Conservation (phyloP, 2,888 invertebrate genomes). For the Cheilosia soror region DNA sequence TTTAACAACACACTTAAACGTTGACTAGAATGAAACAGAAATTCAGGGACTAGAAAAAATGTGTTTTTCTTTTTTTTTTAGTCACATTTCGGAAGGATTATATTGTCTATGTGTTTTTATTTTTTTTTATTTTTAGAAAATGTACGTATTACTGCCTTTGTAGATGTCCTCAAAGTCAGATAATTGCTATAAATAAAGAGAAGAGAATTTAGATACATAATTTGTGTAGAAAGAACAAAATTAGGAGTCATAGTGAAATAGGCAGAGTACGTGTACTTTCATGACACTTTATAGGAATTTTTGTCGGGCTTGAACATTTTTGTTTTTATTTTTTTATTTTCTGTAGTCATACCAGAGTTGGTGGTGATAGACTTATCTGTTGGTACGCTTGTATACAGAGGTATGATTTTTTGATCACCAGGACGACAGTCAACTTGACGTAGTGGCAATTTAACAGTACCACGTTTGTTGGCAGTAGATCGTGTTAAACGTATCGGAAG, state of each 20-base stretch:
- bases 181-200: slow-evolving; percentile 86
- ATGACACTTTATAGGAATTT: slow-evolving; percentile 32
- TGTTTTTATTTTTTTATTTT: neutral
- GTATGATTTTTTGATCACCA: slow-evolving; percentile 43
- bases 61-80: slow-evolving; percentile 49
- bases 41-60: slow-evolving; percentile 30
- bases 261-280: slow-evolving; percentile 32
- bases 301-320: neutral
- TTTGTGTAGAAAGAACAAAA: neutral
- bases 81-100: slow-evolving; percentile 47
- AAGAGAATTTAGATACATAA: slow-evolving; percentile 47
- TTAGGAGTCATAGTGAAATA: slow-evolving; percentile 8
- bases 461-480: slow-evolving; percentile 41
- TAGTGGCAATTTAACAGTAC: slow-evolving; percentile 53
- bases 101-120: slow-evolving; percentile 81
- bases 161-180: slow-evolving; percentile 88
- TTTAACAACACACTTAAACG: slow-evolving; percentile 52
- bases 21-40: slow-evolving; percentile 55
- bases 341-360: slow-evolving; percentile 50
- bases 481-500: slow-evolving; percentile 63
- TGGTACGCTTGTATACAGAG: slow-evolving; percentile 48
- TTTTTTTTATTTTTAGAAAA: slow-evolving; percentile 86
- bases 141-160: slow-evolving; percentile 93
- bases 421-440: slow-evolving; percentile 45
- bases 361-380: slow-evolving; percentile 22